Percentiles rank a stretch among this genome's conserved stretches.
Conservation (phyloP, 2,113 vertebrate genomes). For the Archocentrus centrarchus region DNA sequence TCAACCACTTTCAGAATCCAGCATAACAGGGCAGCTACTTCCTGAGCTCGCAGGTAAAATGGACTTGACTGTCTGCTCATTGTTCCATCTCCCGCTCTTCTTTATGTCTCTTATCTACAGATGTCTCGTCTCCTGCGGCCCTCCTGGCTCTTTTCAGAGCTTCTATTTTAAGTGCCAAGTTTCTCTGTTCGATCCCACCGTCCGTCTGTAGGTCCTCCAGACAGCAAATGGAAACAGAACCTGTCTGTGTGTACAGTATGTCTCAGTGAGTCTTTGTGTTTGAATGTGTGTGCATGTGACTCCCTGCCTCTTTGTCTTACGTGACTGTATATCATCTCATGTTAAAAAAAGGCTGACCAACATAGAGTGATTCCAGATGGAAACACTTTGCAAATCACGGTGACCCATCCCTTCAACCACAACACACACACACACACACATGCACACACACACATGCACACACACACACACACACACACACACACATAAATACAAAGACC, state of each 20-base stretch:
- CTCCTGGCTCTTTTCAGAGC: slow-evolving; percentile 22
- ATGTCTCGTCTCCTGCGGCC: slow-evolving; percentile 28
- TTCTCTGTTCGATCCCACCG: slow-evolving; percentile 46
- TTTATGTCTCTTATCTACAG: slow-evolving; percentile 57
- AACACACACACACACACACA: background rate
- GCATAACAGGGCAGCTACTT: slow-evolving; percentile 8
- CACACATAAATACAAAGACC: background rate
- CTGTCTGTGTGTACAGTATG: slow-evolving; percentile 38
- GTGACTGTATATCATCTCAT: slow-evolving; percentile 58
- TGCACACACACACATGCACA: background rate
- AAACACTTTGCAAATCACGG: slow-evolving; percentile 44
- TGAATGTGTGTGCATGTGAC: background rate
- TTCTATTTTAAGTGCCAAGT: slow-evolving; percentile 59
- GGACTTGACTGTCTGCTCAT: slow-evolving; percentile 15
- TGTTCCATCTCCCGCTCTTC: slow-evolving; percentile 17
- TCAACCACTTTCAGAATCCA: background rate
- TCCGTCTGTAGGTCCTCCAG: slow-evolving; percentile 43
- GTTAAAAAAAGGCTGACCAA: slow-evolving; percentile 38
- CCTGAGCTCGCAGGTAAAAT: slow-evolving; percentile 41
- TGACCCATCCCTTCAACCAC: slow-evolving; percentile 46
- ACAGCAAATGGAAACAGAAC: slow-evolving; percentile 57
- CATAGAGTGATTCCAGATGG: slow-evolving; percentile 73
- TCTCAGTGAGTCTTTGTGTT: background rate
- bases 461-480: slow-evolving; percentile 25
- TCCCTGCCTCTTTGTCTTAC: slow-evolving; percentile 36